A percentile compares a stretch with the other conserved stretches of the same genome.
Conservation (phyloP, 2,797 vertebrate species). For the Triplophysa yarkandensis region DNA sequence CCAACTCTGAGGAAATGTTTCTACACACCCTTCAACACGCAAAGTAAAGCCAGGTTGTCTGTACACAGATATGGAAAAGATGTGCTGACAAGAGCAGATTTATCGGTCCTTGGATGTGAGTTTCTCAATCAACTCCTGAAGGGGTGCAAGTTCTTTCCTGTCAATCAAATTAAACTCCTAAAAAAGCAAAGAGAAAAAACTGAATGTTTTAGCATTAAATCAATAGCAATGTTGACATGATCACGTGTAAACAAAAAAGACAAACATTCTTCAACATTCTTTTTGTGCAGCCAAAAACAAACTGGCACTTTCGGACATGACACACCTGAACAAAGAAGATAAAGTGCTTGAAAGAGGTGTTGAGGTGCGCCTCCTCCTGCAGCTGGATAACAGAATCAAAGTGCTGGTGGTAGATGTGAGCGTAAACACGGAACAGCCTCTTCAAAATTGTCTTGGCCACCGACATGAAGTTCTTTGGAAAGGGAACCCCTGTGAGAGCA, state of each 20-base stretch:
- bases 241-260: background rate
- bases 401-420: constrained; percentile 99
- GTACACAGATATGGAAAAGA: constrained; percentile 44
- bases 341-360: constrained; percentile 99
- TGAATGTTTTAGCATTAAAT: background rate
- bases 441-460: constrained; percentile 99
- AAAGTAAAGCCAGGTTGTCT: constrained; percentile 53
- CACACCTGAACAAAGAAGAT: constrained; percentile 98
- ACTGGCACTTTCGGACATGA: background rate
- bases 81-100: constrained; percentile 58
- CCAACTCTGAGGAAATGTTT: constrained; percentile 43
- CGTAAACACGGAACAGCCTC: constrained; percentile 96
- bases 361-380: constrained; percentile 98
- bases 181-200: constrained; percentile 31
- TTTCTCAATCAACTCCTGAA: constrained; percentile 99
- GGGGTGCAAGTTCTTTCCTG: constrained; percentile 93
- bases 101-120: constrained; percentile 99
- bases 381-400: constrained; percentile 98
- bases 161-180: constrained; percentile 99
- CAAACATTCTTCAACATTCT: no score
- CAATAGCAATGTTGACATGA: background rate
- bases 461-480: constrained; percentile 98
- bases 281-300: background rate
- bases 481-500: constrained; percentile 85
- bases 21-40: constrained; percentile 42